Evolutionary conservation across 2,797 vertebrate species (phyloP).

Genomic region (Phyllotis vaccarum): DNA sequence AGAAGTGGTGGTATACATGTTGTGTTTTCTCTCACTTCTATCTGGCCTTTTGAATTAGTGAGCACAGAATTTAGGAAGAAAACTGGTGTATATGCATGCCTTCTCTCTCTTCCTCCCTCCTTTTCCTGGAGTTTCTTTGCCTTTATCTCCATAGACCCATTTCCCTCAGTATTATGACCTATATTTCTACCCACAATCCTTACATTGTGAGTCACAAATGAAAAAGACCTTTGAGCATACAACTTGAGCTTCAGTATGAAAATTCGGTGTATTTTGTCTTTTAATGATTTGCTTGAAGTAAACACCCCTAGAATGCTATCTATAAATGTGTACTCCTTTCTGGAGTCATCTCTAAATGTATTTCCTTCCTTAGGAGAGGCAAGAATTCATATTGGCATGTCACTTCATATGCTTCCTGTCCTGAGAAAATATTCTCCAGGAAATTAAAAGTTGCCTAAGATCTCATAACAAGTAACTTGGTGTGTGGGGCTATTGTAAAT

Average conservation of each 20-base stretch:
- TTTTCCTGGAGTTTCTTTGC: not conserved
- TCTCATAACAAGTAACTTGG: not conserved
- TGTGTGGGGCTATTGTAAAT: not conserved
- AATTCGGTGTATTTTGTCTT: not conserved
- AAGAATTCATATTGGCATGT: not conserved
- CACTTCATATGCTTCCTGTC: not conserved
- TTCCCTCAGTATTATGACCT: not conserved
- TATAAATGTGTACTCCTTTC: not conserved
- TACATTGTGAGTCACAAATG: not conserved
- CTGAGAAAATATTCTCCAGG: not conserved
- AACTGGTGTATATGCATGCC: not conserved
- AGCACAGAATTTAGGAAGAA: not conserved
- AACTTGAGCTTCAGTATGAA: not conserved
- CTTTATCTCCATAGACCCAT: not conserved
- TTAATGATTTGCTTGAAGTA: not conserved
- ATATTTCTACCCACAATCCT: not conserved
- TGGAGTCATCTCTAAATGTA: not conserved
- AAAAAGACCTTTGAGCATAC: not conserved
- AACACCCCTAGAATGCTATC: not conserved
- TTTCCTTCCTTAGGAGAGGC: not conserved
- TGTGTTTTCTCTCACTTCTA: not conserved
- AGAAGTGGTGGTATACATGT: not conserved
- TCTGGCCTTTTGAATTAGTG: not conserved
- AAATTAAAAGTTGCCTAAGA: slow-evolving; percentile 1
- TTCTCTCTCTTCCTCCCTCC: not conserved